phyloP scores from a whole-genome alignment of 2,797 vertebrate species.

The Dendrocincla fuliginosa region DNA sequence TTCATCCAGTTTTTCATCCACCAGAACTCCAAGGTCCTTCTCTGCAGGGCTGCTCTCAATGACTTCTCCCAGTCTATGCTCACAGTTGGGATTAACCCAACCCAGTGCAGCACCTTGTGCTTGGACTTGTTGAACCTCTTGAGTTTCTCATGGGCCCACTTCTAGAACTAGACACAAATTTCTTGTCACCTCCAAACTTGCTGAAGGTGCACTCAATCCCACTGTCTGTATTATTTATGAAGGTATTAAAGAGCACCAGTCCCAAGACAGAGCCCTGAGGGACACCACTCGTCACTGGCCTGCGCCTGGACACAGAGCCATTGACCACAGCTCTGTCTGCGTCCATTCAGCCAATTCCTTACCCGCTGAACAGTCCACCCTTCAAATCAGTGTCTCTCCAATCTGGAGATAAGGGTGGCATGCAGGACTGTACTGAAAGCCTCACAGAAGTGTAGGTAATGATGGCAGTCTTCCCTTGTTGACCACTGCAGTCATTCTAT shows the following conservation, averaged over 20 bases:
- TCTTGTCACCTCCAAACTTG: neutral
- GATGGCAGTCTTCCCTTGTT: neutral
- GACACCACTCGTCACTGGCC: neutral
- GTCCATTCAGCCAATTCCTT: neutral
- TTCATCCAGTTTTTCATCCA: neutral
- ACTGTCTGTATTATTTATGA: fast-evolving
- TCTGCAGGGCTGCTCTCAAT: neutral
- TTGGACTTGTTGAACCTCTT: no score
- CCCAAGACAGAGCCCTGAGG: neutral
- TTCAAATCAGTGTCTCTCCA: neutral
- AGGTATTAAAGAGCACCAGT: neutral
- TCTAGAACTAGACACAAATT: neutral
- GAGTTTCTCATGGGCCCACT: neutral
- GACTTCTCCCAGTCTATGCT: neutral
- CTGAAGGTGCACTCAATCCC: neutral
- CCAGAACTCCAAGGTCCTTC: neutral
- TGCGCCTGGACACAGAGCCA: neutral
- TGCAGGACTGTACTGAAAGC: neutral
- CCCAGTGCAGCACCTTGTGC: neutral
- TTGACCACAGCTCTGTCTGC: neutral
- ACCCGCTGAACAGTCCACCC: neutral
- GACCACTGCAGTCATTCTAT: neutral
- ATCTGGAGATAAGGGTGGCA: neutral
- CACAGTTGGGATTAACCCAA: neutral
- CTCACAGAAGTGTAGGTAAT: fast-evolving